Evolutionary conservation across 2,113 vertebrate species (phyloP), one percentile per base, ranked within the genome.

Genomic region (Rhinoderma darwinii): DNA sequence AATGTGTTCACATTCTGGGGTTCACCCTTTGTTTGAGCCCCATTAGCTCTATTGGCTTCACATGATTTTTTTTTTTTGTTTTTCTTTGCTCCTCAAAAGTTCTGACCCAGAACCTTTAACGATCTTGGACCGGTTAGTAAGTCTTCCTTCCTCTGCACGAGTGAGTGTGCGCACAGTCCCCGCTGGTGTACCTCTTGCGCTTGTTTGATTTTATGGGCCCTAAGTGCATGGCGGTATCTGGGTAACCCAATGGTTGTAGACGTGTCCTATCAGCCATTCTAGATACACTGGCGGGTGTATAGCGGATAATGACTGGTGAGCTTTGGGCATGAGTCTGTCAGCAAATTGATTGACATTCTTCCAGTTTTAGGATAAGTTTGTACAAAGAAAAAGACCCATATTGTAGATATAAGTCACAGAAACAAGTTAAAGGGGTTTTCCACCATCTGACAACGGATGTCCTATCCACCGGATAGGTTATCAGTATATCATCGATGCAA

Each of bases 51-150:
- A 94, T 95, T 95, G 94, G 93, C 94, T 95, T 95, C 90, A 93
- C 93, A 92, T 89, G 83, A 86, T 84, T 93, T 91, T 89, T 82
- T 70, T 70, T 89, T 90, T 90, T 92, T 90, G 22, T 35, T 93
- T 97, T 98, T 96, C 95, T 96, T 97, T 97, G 96, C 96, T 94
- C 95, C 96, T 96, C 96, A 95, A 94, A 99, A 99, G 98, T 99
- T 98, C 96, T 96, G 98, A 99, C 96, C 98, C 96, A 97, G 98
- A 99, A 96, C 98, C 98, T 96, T 95, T 99, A 97, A 99, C 96
- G 93, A 97, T 96, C 94, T 95, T 99, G 97, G 98, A 99, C 97
- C 97, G 98, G 98, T 99, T 97, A 99, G 98, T 99, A 99, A 95
- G 91, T 91, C 93, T 96, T 95, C 95, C 92, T 96, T 95, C 92